phyloP scores from a whole-genome alignment of 2,113 vertebrate genomes.

The Tragelaphus strepsiceros region DNA sequence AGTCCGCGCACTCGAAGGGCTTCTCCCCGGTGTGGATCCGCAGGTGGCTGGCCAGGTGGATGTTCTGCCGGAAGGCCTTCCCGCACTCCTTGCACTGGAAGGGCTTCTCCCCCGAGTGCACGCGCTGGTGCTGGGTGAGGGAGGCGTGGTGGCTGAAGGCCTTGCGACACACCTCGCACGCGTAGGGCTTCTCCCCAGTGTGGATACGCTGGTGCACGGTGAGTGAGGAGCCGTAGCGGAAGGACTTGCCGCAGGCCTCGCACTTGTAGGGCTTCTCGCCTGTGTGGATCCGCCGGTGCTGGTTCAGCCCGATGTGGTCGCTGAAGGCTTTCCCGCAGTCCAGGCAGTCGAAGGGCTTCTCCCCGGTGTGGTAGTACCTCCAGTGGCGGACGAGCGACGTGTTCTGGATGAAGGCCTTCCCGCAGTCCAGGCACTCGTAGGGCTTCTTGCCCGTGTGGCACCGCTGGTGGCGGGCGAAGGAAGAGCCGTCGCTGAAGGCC shows the following conservation, averaged over 20 bases:
- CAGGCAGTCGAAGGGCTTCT: conserved; percentile 57
- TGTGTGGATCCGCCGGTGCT: conserved; percentile 63
- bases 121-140: conserved; percentile 72
- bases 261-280: conserved; percentile 69
- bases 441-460: conserved; percentile 70
- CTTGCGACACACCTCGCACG: conserved; percentile 68
- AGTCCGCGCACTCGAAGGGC: conserved; percentile 69
- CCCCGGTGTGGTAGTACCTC: conserved; percentile 56
- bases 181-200: conserved; percentile 65
- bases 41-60: conserved; percentile 72
- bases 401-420: conserved; percentile 70
- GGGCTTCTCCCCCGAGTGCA: conserved; percentile 72
- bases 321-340: conserved; percentile 72
- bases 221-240: conserved; percentile 64
- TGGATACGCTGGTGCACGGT: conserved; percentile 71
- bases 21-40: conserved; percentile 74
- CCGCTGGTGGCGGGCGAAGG: conserved; percentile 70
- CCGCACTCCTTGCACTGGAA: conserved; percentile 74
- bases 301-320: conserved; percentile 66
- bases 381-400: conserved; percentile 64
- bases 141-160: conserved; percentile 74
- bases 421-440: conserved; percentile 58
- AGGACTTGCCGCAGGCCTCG: conserved; percentile 55
- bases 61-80: conserved; percentile 74
- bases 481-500: conserved; percentile 70